Evolutionary conservation across 2,888 invertebrate species (phyloP), one percentile per base, ranked within the genome.

Genomic region (Toxonevra muliebris): DNA sequence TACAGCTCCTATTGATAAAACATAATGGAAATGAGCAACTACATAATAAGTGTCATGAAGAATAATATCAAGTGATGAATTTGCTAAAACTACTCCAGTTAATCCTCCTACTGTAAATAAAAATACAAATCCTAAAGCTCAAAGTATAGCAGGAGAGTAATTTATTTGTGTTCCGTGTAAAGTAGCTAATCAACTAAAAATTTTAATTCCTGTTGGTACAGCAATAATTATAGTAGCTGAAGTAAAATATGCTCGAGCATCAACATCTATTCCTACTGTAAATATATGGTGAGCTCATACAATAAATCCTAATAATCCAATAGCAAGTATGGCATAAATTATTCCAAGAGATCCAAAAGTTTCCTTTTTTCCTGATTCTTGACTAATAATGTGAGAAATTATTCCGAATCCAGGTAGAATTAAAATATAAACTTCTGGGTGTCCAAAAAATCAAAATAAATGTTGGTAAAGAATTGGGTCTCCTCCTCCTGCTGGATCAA

Each of bases 241-340:
- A 0, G 93, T 93, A 84, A 94, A 94, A 83, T 93, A 94, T 20
- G 93, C 93, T 84, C 93, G 92, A 0, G 92, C 92, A 85, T 93
- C 93, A 69, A 93, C 90, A 86, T 93, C 93, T 89, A 94, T 90
- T 1, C 93, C 93, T 45, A 93, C 90, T 2, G 93, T 93, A 85
- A 93, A 94, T 88, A 94, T 94, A 82, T 94, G 93, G 82, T 94
- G 93, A 11, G 92, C 92, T 88, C 93, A 93, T 0, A 94, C 93
- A 85, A 94, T 89, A 88, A 93, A 94, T 75, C 93, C 93, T 87
- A 94, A 84, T 79, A 93, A 82, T 15, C 92, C 93, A 90, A 94
- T 94, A 69, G 91, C 88, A 86, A 92, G 93, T 93, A 86, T 93
- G 7, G 30, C 30, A 30, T 30, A 30, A 30, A 30, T 30, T 30